Evolutionary conservation across 1,140 invertebrate species (phyloP).

Genomic region (Cydia pomonella): DNA sequence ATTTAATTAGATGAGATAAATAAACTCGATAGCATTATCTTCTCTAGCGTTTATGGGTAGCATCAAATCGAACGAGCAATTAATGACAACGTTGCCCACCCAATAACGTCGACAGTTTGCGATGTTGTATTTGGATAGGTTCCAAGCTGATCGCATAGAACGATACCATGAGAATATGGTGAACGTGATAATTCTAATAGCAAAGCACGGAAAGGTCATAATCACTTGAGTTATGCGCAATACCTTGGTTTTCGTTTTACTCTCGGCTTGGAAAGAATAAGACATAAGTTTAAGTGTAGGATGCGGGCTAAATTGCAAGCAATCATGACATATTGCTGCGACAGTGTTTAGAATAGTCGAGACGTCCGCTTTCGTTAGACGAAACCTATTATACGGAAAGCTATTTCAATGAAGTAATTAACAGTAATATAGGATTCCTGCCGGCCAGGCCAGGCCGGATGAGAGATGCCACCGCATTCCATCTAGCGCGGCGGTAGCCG

Average conservation of each 20-base stretch:
- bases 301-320: constrained; percentile 18
- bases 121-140: constrained; percentile 18
- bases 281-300: constrained; percentile 26
- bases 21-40: constrained; percentile 32
- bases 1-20: constrained; percentile 26
- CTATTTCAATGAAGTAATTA: background rate
- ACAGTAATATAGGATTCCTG: background rate
- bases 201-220: background rate
- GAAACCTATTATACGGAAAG: background rate
- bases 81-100: constrained; percentile 31
- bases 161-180: background rate
- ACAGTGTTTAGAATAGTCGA: constrained; percentile 10
- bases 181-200: background rate
- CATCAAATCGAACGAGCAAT: constrained; percentile 31
- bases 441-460: background rate
- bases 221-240: background rate
- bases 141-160: constrained; percentile 6
- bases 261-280: background rate
- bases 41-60: constrained; percentile 9
- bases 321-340: constrained; percentile 9
- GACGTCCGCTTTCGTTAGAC: background rate
- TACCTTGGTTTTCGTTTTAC: constrained; percentile 2
- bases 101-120: constrained; percentile 28
- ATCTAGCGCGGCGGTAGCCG: background rate
- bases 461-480: background rate